Evolutionary conservation across 1,140 invertebrate genomes (phyloP), one percentile per base, ranked within the genome.

Genomic region (Carposina sasakii): DNA sequence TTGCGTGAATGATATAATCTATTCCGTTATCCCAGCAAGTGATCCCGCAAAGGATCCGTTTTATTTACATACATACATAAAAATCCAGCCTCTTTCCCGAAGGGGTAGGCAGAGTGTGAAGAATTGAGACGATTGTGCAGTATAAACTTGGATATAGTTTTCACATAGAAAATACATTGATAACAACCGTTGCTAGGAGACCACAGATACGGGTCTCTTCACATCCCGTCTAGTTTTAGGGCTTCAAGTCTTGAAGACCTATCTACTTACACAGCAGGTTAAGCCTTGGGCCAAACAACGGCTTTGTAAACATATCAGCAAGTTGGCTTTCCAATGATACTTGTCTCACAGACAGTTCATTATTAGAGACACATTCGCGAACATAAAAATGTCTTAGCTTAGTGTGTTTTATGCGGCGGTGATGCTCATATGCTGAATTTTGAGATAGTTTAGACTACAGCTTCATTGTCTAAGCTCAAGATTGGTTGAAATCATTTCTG

Each of bases 331-430:
- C 22, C 0, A 39, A 30, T 1, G 37, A 9, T 10, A 48, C 34
- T 36, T 48, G 19, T 16, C 43, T 28, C 1, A 54, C 39, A n/a
- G 1, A 17, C 26, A 70, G 31, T 37, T 57, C 44, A 21, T 47
- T 49, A 22, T 60, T 52, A n/a, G 49, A 40, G 6, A 68, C 55
- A 37, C 56, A 28, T 48, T 75, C 64, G 31, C 71, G 24, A n/a
- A 83, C 61, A 52, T 74, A 78, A 48, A 75, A 71, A 48, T 75
- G 71, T 40, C 60, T 66, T 1, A 76, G 53, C 10, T 65, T 53
- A 39, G 84, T 82, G 46, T 84, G 79, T 48, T 84, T 82, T 1
- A 75, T 77, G 37, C 74, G 55, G n/a, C 60, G 42, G 44, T 85
- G 78, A 31, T 68, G 72, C 26, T 70, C 46, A 19, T 40, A 48